A percentile compares a stretch with the other conserved stretches of the same genome.
Conservation (phyloP, 2,888 invertebrate genomes). For the Cantharis rustica region DNA sequence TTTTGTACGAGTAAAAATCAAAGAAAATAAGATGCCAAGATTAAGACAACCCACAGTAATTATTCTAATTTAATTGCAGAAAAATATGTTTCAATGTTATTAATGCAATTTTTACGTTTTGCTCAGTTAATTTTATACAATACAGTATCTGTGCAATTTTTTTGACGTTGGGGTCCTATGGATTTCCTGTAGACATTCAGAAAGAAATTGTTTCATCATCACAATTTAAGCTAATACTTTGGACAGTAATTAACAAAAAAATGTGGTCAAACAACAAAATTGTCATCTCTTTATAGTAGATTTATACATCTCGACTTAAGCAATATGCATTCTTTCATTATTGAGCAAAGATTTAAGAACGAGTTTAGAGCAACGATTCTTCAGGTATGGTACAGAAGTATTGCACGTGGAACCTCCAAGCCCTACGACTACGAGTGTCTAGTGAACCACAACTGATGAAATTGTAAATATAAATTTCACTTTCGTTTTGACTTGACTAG, state of each 20-base stretch:
- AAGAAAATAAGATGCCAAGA: no score
- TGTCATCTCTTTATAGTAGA: neutral
- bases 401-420: neutral
- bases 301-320: neutral
- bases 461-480: neutral
- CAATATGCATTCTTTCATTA: neutral
- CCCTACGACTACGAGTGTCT: neutral
- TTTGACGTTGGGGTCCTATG: neutral
- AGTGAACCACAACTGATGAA: neutral
- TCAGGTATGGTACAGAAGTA: neutral
- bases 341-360: neutral
- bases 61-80: no score
- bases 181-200: no score
- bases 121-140: no score
- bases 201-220: no score
- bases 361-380: neutral
- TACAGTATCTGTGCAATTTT: neutral
- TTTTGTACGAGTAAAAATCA: no score
- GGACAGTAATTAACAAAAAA: neutral
- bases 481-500: neutral
- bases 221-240: neutral
- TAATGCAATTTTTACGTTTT: no score
- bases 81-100: no score
- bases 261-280: neutral
- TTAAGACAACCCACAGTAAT: no score